These are phyloP conservation scores for Rhagologus leucostigma DNA, from an alignment of 2,113 vertebrate species.

Conservation along the genomic window DNA sequence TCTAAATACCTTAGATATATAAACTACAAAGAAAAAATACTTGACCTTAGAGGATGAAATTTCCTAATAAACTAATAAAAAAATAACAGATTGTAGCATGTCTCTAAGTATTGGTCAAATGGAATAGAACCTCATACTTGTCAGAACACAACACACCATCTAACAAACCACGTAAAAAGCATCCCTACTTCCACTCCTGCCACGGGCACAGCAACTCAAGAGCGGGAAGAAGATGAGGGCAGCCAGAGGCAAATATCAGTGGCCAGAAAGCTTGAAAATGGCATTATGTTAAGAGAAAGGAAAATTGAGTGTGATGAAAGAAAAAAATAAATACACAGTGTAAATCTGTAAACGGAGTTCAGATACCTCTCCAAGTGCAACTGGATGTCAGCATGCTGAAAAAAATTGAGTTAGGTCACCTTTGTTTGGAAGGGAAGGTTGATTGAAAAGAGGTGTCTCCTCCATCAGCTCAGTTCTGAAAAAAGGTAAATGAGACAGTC, in stretches of 20 bases:
- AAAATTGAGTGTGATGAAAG: background rate
- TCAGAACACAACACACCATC: background rate
- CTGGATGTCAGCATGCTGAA: background rate
- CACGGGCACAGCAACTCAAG: background rate
- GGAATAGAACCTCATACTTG: background rate
- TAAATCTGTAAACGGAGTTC: background rate
- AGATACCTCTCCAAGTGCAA: background rate
- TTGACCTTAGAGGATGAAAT: background rate
- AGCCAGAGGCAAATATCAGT: background rate
- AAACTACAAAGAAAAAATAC: background rate
- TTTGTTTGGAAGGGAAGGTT: background rate
- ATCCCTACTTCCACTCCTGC: background rate
- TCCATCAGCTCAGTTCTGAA: background rate
- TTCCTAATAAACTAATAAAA: background rate
- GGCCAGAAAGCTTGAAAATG: background rate
- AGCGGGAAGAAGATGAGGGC: background rate
- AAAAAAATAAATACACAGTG: background rate
- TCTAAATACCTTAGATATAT: background rate
- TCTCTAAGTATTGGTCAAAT: background rate
- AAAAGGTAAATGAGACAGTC: background rate
- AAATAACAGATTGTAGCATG: background rate
- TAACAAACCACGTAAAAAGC: background rate
- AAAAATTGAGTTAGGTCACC: background rate
- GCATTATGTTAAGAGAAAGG: background rate
- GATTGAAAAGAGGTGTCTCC: background rate